Conservation (phyloP, 2,113 vertebrate species). For the Electrona antarctica region DNA sequence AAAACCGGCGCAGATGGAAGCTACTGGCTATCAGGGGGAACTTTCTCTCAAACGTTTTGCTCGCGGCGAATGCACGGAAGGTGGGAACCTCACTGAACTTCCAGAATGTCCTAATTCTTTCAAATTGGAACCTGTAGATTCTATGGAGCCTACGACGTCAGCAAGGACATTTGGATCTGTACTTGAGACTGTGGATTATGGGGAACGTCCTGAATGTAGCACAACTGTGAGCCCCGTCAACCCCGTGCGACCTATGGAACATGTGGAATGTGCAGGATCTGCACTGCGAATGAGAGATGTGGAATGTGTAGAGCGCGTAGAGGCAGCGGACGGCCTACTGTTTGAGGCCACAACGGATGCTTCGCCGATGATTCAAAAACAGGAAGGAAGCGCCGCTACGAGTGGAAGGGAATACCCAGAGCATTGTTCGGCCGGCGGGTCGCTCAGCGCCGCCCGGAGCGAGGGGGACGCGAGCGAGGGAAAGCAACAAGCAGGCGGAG, state of each 20-base stretch:
- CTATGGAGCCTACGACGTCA: background rate
- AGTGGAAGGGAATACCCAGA: conserved; percentile 2
- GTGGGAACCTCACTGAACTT: background rate
- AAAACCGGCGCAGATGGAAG: background rate
- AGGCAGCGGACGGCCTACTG: conserved; percentile 24
- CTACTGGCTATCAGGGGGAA: background rate
- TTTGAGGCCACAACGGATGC: background rate
- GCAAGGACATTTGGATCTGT: background rate
- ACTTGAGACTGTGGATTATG: background rate
- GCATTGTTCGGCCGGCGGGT: conserved; percentile 41
- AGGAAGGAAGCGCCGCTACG: conserved; percentile 43
- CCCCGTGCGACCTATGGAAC: background rate
- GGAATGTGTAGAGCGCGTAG: background rate
- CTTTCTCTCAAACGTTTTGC: conserved; percentile 18
- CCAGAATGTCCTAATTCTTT: no score
- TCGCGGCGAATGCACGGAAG: conserved; percentile 6
- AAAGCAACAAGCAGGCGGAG: background rate
- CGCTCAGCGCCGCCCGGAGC: conserved; percentile 16
- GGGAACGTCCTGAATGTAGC: conserved; percentile 24
- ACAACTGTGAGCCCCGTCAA: background rate
- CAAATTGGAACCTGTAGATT: background rate
- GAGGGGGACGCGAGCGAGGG: background rate
- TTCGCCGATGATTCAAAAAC: background rate
- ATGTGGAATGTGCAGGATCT: background rate
- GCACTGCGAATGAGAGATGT: no score